Conservation (phyloP, 1,140 invertebrate genomes). For the Bombus sibiricus region DNA sequence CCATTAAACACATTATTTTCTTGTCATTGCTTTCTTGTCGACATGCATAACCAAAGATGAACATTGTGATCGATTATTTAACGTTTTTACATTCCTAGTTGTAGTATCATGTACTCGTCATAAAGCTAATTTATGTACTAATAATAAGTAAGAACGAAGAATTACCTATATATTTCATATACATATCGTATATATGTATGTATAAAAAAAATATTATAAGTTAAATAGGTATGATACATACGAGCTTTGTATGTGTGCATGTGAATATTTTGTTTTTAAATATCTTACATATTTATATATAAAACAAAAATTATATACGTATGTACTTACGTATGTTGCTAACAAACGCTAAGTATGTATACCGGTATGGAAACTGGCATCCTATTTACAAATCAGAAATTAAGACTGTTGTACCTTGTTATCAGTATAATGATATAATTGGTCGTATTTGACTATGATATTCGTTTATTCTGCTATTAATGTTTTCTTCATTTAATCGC, state of each 20-base stretch:
- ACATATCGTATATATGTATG: not conserved
- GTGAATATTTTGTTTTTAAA: slow-evolving; percentile 30
- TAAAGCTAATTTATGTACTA: slow-evolving; percentile 15
- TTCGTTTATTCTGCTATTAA: not conserved
- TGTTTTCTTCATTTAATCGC: not conserved
- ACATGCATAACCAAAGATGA: slow-evolving; percentile 19
- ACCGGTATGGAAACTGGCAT: not conserved
- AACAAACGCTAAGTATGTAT: not conserved
- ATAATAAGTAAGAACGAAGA: slow-evolving; percentile 5
- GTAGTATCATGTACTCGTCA: not conserved
- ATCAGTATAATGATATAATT: not conserved
- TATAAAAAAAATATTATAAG: slow-evolving; percentile 6
- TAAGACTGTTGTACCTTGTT: slow-evolving; percentile 51
- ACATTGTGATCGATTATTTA: slow-evolving; percentile 41
- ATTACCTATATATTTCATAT: slow-evolving; percentile 36
- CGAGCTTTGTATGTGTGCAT: slow-evolving; percentile 44
- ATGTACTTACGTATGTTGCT: not conserved
- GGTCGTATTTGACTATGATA: not conserved
- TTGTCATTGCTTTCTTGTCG: not conserved
- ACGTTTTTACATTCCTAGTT: slow-evolving; percentile 13
- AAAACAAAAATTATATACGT: not conserved
- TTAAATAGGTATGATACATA: slow-evolving; percentile 29
- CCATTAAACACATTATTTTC: not conserved
- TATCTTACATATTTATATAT: slow-evolving; percentile 40
- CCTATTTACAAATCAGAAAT: slow-evolving; percentile 44